Base-by-base conservation (phyloP, 1,140 invertebrate species). In the Sminthurinus signatus region DNA sequence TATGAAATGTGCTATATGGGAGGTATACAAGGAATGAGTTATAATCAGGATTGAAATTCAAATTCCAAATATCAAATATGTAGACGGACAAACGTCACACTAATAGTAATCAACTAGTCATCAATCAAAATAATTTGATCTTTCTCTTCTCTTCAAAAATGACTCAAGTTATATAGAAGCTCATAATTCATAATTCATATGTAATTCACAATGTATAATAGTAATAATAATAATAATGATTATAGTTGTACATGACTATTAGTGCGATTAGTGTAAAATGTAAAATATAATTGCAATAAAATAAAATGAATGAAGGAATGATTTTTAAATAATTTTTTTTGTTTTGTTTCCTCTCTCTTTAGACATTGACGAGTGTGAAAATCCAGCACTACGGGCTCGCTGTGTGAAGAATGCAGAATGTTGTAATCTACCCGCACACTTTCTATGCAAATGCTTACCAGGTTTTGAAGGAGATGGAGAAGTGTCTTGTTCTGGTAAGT, bases 281-380 rank as follows among this genome's bases (percentile, higher is more conserved):
- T 42, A 12, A 42, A 10, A 42, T 42, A 10, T n/a, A 12, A 12
- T 42, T 42, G 39, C 4, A 8, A 10, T 5, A 10, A 14, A 5
- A 19, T n/a, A 23, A 5, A 10, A 8, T 10, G 8, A 14, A 12
- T 42, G n/a, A 42, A 12, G 39, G n/a, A 42, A 12, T 42, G 39
- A 12, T n/a, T n/a, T 50, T 50, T 50, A 23, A 10, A 50, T 54
- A 54, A 23, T 8, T 54, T 23, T 23, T 23, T 62, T 57, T 43
- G 32, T 62, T 62, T n/a, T 43, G n/a, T n/a, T n/a, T n/a, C n/a
- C n/a, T n/a, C n/a, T 46, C 27, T 63, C n/a, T 77, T 28, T 76
- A 96, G 93, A 96, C 80, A 93, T 95, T 76, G 87, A 96, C 77
- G 93, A 96, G 80, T 96, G 93, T 76, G 85, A 88, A 73, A 88